These are phyloP conservation scores for Aricia artaxerxes DNA, from an alignment of 2,888 invertebrate species.

Conservation along the genomic window DNA sequence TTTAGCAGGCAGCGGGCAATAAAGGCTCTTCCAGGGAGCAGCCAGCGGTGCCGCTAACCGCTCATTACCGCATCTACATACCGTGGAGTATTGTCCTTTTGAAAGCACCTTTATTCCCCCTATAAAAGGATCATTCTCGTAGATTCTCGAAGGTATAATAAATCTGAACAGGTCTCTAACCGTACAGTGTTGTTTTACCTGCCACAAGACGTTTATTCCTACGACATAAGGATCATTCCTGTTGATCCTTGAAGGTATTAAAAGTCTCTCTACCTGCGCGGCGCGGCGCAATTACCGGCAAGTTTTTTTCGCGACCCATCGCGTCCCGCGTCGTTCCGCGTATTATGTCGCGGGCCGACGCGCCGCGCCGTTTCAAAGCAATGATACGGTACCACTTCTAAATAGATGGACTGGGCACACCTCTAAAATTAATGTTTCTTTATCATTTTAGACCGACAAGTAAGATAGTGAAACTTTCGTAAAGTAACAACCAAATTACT, in stretches of 20 bases:
- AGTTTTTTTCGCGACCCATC: constrained; percentile 43
- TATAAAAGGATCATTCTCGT: constrained; percentile 32
- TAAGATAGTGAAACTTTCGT: no score
- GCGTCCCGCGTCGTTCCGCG: constrained; percentile 43
- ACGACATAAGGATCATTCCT: constrained; percentile 18
- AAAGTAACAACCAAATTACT: neutral
- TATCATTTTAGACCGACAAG: no score
- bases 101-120: neutral
- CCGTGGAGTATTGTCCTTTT: neutral
- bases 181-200: neutral
- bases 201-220: neutral
- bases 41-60: neutral
- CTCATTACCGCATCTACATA: neutral
- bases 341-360: constrained; percentile 34
- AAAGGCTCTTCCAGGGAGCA: neutral
- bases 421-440: no score
- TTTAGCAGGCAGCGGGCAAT: neutral
- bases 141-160: constrained; percentile 35
- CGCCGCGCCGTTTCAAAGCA: constrained; percentile 35
- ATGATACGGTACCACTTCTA: neutral
- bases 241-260: constrained; percentile 38
- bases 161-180: constrained; percentile 1
- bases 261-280: constrained; percentile 40
- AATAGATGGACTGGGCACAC: neutral
- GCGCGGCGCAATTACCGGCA: constrained; percentile 42